Evolutionary conservation across 2,113 vertebrate genomes (phyloP), one percentile per base, ranked within the genome.

Genomic region (Potamarius usumacintae): DNA sequence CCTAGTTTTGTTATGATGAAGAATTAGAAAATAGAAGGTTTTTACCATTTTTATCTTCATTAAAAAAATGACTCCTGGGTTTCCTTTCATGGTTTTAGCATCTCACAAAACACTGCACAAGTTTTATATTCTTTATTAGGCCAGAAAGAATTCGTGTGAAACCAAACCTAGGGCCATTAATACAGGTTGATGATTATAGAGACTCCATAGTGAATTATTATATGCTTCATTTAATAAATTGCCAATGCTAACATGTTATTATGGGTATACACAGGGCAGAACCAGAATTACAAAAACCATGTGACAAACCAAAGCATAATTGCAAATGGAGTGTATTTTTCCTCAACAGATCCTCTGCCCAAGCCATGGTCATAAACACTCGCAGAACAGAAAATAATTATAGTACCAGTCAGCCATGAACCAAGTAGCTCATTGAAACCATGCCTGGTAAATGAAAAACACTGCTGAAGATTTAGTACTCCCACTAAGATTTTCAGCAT

Each of bases 311-410:
- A 55, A 69, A 69, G 62, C 34, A 42, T 69, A 81, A 81, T 80
- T 86, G 76, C n/a, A 81, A 86, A 86, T 81, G 27, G 30, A 53
- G 76, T 57, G 27, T 30, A 53, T 12, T 55, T 81, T 20, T 86
- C 57, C 77, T 80, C 58, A 69, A 81, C 85, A 86, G 62, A 81
- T 79, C 76, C 74, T 79, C 60, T 7, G 60, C 22, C 7, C 12
- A 80, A 86, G 30, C 76, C 48, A 52, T 57, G 76, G 63, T n/a
- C 85, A 67, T 80, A 86, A 86, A 86, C 85, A 86, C 74, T 55
- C 48, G 17, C 85, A 53, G 77, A 81, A 57, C 85, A 81, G 85
- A 86, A 86, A 81, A 81, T 86, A 86, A 86, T 86, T 81, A 86
- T 71, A 85, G 67, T 58, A 71, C 42, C 65, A 86, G 65, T 86